These are phyloP conservation scores for Antechinus stuartii DNA, from an alignment of 2,113 vertebrate species.

Conservation along the genomic window DNA sequence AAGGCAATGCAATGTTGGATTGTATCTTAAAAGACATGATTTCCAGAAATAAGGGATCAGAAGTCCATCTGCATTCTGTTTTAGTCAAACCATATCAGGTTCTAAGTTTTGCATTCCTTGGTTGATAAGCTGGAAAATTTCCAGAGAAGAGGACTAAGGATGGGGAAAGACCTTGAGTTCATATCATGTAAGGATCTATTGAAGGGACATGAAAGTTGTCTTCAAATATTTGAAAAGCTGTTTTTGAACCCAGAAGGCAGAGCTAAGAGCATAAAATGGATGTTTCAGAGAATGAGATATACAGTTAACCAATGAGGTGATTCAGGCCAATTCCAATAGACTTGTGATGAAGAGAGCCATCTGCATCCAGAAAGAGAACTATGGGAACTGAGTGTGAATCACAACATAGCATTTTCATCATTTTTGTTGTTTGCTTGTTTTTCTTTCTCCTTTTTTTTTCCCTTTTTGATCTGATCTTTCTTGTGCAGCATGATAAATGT, in stretches of 20 bases:
- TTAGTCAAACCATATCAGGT: not conserved
- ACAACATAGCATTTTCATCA: too few relatives aligned
- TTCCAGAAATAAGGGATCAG: not conserved
- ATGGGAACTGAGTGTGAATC: too few relatives aligned
- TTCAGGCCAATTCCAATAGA: too few relatives aligned
- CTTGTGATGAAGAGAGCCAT: too few relatives aligned
- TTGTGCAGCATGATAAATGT: too few relatives aligned
- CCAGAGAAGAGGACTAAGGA: not conserved
- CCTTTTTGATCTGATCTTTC: too few relatives aligned
- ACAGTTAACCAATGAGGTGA: too few relatives aligned
- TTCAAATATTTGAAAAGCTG: not conserved
- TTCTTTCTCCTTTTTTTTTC: too few relatives aligned
- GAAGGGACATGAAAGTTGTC: not conserved
- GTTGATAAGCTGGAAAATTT: not conserved
- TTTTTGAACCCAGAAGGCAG: not conserved
- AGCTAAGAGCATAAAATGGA: not conserved
- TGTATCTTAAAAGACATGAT: not conserved
- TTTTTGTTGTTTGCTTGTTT: too few relatives aligned
- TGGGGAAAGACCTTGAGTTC: not conserved
- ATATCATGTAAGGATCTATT: not conserved
- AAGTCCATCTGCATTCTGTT: not conserved
- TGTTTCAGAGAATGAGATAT: not conserved
- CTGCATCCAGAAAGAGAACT: too few relatives aligned
- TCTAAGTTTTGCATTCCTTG: not conserved
- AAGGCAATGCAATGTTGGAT: not conserved